Evolutionary conservation across 2,113 vertebrate genomes (phyloP), one percentile per base, ranked within the genome.

Genomic region (Canis aureus): DNA sequence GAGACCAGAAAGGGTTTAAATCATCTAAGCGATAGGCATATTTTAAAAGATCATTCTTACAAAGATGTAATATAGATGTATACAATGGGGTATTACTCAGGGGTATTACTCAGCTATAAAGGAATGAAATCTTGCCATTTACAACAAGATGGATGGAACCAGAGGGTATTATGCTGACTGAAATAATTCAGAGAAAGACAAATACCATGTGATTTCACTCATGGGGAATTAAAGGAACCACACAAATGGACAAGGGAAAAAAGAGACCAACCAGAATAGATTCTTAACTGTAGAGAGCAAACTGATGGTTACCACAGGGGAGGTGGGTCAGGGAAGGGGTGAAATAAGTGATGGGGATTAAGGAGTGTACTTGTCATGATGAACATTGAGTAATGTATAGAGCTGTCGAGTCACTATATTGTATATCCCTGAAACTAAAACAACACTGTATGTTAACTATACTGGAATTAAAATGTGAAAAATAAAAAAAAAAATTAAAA

Each of bases 1-100:
- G 91, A 96, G 19, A 55, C 62, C 89, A 79, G 60, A 60, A 84
- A 86, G 32, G 81, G 25, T 20, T 85, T 60, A 95, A 80, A 62
- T 69, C 23, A 80, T 27, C 57, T 85, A 78, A 53, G 51, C 1
- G 3, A 49, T 38, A 74, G 38, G 0, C 43, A 91, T 25, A 55
- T 90, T 94, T 86, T 29, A 71, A 93, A 93, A 85, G 20, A 71
- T 49, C 51, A 80, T 85, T 64, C 57, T 88, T 81, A 57, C 2
- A n/a, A 69, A 35, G 67, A 35, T 69, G 32, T 69, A n/a, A 69
- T 16, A 15, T 13, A 4, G 7, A 43, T 49, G 7, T 27, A 51
- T 9, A 29, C 13, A 32, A 32, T 35, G 67, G 32, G 32, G 22
- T 51, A 51, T 51, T 51, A 49, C 43, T 49, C 43, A 78, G 13